phyloP scores from a whole-genome alignment of 2,113 vertebrate genomes.

The Opisthocomus hoazin region DNA sequence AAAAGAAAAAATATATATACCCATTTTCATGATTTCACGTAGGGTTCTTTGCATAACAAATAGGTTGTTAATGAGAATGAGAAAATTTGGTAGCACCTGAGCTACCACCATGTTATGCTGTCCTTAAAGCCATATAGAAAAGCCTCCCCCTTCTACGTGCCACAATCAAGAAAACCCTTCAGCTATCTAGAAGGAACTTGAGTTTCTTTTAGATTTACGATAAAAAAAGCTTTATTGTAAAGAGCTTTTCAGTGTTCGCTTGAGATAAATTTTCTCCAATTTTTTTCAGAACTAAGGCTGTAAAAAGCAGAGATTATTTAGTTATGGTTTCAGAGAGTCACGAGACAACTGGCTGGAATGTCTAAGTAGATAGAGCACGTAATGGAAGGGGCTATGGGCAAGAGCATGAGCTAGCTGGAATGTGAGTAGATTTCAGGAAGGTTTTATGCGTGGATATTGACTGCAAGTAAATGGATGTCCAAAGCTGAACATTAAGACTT shows the following conservation, averaged over 20 bases:
- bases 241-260: neutral
- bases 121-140: neutral
- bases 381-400: neutral
- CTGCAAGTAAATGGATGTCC: neutral
- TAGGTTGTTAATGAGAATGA: neutral
- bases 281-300: neutral
- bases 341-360: neutral
- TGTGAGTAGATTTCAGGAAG: neutral
- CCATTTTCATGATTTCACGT: neutral
- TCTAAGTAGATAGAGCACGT: neutral
- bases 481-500: neutral
- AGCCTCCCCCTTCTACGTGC: fast-evolving
- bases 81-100: neutral
- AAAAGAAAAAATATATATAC: neutral
- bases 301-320: neutral
- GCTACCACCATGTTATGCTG: neutral
- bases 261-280: neutral
- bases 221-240: neutral
- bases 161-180: neutral
- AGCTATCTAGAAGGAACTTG: neutral
- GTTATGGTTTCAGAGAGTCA: neutral
- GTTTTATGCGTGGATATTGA: neutral
- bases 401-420: neutral
- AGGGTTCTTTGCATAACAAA: neutral
- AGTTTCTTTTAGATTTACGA: neutral